Evolutionary conservation across 2,888 invertebrate species (phyloP).

Genomic region (Drosophila macrospina): DNA sequence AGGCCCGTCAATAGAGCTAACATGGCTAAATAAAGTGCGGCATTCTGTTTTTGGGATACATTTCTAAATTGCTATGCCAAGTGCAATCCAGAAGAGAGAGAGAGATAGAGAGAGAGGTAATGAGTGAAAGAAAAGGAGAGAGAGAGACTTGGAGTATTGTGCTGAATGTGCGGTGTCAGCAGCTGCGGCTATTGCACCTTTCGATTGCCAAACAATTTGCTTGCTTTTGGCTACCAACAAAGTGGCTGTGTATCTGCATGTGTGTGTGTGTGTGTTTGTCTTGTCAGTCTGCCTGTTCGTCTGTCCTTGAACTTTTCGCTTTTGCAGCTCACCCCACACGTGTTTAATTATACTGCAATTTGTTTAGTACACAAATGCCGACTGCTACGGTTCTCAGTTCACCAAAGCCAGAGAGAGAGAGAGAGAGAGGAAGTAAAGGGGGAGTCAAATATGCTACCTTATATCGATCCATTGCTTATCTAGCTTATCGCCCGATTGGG

Average conservation of each 20-base stretch:
- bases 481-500: conserved; percentile 25
- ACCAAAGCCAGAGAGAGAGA: background rate
- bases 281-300: conserved; percentile 12
- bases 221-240: conserved; percentile 36
- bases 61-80: conserved; percentile 48
- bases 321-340: conserved; percentile 25
- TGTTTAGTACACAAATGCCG: conserved; percentile 41
- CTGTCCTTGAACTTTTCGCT: conserved; percentile 64
- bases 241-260: background rate
- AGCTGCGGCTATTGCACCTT: conserved; percentile 59
- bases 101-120: no score
- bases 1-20: conserved; percentile 41
- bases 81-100: conserved; percentile 16
- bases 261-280: conserved; percentile 4
- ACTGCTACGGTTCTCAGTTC: conserved; percentile 15
- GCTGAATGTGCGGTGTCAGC: conserved; percentile 31
- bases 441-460: background rate
- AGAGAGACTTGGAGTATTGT: background rate
- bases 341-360: conserved; percentile 5
- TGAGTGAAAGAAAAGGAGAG: background rate
- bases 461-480: conserved; percentile 64
- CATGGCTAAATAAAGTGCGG: conserved; percentile 44
- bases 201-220: conserved; percentile 34
- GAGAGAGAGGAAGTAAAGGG: background rate
- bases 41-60: conserved; percentile 42